phyloP scores from a whole-genome alignment of 1,140 invertebrate genomes.

The Megalopta genalis region DNA sequence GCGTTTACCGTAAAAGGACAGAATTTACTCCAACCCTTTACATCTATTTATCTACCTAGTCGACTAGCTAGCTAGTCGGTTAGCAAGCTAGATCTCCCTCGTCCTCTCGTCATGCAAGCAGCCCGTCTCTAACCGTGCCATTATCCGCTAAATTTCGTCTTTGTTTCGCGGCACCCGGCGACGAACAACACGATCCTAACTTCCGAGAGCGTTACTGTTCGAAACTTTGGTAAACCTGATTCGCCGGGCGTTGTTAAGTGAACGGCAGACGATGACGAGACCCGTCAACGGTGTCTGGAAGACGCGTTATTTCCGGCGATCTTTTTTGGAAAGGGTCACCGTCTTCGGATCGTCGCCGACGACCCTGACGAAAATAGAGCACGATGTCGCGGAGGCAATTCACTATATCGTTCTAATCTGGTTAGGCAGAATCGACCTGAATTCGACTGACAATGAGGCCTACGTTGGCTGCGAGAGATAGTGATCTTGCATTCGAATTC shows the following conservation, averaged over 20 bases:
- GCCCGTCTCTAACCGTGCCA: background rate
- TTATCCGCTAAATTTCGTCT: background rate
- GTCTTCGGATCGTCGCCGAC: constrained; percentile 16
- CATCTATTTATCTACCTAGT: no score
- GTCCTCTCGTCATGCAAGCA: background rate
- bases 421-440: constrained; percentile 61
- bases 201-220: background rate
- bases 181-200: background rate
- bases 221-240: no score
- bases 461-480: no score
- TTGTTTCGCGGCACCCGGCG: background rate
- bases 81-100: background rate
- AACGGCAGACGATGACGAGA: background rate
- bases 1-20: no score
- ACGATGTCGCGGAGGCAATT: constrained; percentile 57
- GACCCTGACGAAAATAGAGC: constrained; percentile 59
- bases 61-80: background rate
- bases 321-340: constrained; percentile 24
- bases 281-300: constrained; percentile 6
- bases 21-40: no score
- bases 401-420: constrained; percentile 64
- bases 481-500: no score
- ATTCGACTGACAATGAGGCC: constrained; percentile 30
- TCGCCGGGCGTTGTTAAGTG: background rate
- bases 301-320: constrained; percentile 48